Evolutionary conservation across 2,113 vertebrate species (phyloP), one percentile per base, ranked within the genome.

Genomic region (Oceanodroma tethys): DNA sequence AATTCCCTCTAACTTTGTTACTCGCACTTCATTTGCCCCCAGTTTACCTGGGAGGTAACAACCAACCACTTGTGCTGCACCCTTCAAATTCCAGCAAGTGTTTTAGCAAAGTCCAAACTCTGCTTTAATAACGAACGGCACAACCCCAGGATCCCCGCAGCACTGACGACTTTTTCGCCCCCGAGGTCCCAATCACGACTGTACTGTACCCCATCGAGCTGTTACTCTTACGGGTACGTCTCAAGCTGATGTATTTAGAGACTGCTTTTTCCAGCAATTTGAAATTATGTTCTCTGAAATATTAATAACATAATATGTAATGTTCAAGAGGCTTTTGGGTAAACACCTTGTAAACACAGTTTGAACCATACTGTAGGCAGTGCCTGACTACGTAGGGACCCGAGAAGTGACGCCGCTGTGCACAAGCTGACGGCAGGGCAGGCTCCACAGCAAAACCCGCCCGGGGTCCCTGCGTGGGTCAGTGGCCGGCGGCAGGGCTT

Each of bases 51-150:
- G 78, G 36, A 55, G 21, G 11, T 10, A 45, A 10, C 16, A 47
- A 25, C 66, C 78, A 45, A 38, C 9, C 53, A 9, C 71, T 36
- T 4, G 29, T n/a, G 36, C 59, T 8, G 17, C 1, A 1, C 9
- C 47, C 78, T 40, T 30, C 25, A 3, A 50, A 36, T 2, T 32
- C 58, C 81, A 66, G 75, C 11, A 19, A 30, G 66, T 7, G 11
- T 32, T 68, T n/a, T 4, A 48, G 59, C 40, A 4, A 38, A 53
- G 36, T 4, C 42, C 36, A 48, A 63, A 21, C 68, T 25, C 15
- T 1, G 22, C 30, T 22, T 17, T 6, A 7, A 2, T 2, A 34
- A 26, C 3, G 1, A 74, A 9, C 3, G 2, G 50, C 50, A 29
- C 73, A 53, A 15, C 67, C 11, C 22, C 4, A 22, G 53, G 30